phyloP scores from a whole-genome alignment of 2,113 vertebrate species.

The Psammodynastes pulverulentus region DNA sequence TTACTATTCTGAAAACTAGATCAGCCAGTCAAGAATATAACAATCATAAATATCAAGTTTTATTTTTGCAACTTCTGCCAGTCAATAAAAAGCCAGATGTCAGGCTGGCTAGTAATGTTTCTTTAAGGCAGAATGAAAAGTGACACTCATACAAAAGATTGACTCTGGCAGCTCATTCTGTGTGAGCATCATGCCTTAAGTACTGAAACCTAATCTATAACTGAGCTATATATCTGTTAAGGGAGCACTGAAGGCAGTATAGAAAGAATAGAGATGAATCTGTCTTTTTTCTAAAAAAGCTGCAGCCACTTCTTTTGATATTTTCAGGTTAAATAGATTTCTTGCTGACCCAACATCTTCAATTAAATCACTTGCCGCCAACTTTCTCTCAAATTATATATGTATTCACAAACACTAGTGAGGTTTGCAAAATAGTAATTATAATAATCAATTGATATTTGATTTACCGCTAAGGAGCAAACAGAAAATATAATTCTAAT shows the following conservation, averaged over 20 bases:
- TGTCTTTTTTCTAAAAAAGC: slow-evolving; percentile 17
- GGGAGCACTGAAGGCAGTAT: slow-evolving; percentile 13
- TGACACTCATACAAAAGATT: not conserved
- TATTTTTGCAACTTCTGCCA: slow-evolving; percentile 30
- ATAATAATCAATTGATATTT: slow-evolving; percentile 54
- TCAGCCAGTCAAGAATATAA: slow-evolving; percentile 35
- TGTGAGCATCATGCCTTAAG: slow-evolving; percentile 32
- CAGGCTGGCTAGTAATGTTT: slow-evolving; percentile 22
- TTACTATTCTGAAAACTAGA: slow-evolving; percentile 1
- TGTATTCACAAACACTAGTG: slow-evolving; percentile 54
- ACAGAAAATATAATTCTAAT: slow-evolving; percentile 61
- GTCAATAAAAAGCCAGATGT: slow-evolving; percentile 35
- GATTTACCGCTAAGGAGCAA: slow-evolving; percentile 64
- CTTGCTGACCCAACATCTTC: slow-evolving; percentile 44
- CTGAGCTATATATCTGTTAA: not conserved
- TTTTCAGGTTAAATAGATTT: slow-evolving; percentile 40
- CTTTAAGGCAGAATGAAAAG: slow-evolving; percentile 28
- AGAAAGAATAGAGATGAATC: slow-evolving; percentile 1
- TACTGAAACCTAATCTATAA: slow-evolving; percentile 27
- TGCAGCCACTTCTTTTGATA: slow-evolving; percentile 4
- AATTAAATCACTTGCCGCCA: slow-evolving; percentile 51
- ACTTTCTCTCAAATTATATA: slow-evolving; percentile 52
- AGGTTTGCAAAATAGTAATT: slow-evolving; percentile 44
- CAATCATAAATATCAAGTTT: not conserved
- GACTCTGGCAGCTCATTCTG: slow-evolving; percentile 20